Base-by-base conservation (phyloP, 2,888 invertebrate species). In the Stenchaetothrips biformis region DNA sequence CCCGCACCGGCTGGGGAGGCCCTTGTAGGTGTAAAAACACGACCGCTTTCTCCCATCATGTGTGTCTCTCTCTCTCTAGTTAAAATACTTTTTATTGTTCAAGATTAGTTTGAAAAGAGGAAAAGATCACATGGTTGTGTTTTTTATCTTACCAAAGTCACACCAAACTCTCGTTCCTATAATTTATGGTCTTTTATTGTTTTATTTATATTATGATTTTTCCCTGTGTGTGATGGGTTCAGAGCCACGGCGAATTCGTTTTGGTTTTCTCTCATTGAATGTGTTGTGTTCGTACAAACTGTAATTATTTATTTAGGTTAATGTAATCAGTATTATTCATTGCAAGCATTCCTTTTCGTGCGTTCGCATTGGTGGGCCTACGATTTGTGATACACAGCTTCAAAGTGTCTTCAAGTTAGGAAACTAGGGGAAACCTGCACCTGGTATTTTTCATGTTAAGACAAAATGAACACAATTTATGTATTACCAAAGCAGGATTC, bases 291-390 rank as follows among this genome's bases (percentile, higher is more conserved):
- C 67, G 67, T 74, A 21, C 67, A 74, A 74, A 74, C 59, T 59
- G 67, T 74, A 25, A 25, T 25, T 11, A 25, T 74, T 21, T 21
- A 25, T 21, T 74, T 25, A 11, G 53, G 67, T 74, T 21, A 74
- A 74, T 74, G 67, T 74, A 25, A 74, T 74, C 67, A 74, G 67
- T 74, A 74, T 74, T 74, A 74, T 74, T 74, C 67, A 21, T 74
- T 74, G 59, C 59, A 59, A 18, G 18, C 59, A 13, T 59, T 59
- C 18, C 53, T 59, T 9, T 59, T 59, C 59, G 37, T 37, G 37
- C 37, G 37, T 37, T 37, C 37, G 37, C 13, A 18, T 13, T 53
- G 53, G 53, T 11, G 11, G 53, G 53, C 53, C 53, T 53, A 11
- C 37, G 53, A 18, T 53, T 18, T 53, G 53, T 53, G 53, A 53